Evolutionary conservation across 92 coral and sea anemone species (phyloP).

Genomic region (Porites lobata): DNA sequence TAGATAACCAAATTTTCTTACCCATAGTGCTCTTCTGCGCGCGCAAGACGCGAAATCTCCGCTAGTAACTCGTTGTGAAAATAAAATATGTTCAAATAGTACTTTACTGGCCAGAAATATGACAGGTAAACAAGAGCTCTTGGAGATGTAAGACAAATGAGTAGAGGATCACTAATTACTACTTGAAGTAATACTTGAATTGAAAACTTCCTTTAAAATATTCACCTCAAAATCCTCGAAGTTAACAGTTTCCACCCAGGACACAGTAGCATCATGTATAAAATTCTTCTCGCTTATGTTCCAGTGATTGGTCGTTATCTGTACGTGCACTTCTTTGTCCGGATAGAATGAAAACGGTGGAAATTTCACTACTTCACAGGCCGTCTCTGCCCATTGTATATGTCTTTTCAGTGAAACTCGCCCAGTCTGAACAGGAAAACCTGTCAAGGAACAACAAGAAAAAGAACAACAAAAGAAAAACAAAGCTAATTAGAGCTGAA

Average conservation of each 20-base stretch:
- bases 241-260: slow-evolving; percentile 74
- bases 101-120: too few species aligned
- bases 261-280: slow-evolving; percentile 70
- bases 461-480: too few species aligned
- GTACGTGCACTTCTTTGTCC: slow-evolving; percentile 83
- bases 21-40: too few species aligned
- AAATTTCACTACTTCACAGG: slow-evolving; percentile 50
- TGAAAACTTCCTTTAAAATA: background rate
- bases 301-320: slow-evolving; percentile 77
- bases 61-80: too few species aligned
- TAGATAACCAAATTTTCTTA: too few species aligned
- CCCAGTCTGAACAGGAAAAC: slow-evolving; percentile 33
- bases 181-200: too few species aligned
- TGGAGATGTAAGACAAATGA: too few species aligned
- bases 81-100: too few species aligned
- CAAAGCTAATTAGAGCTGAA: too few species aligned
- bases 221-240: slow-evolving; percentile 43
- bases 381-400: slow-evolving; percentile 19
- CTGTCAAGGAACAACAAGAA: background rate
- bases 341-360: slow-evolving; percentile 77
- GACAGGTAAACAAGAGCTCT: too few species aligned
- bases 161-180: too few species aligned
- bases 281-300: slow-evolving; percentile 56
- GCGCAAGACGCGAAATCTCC: too few species aligned
- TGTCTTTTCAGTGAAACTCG: background rate